Percentiles rank a stretch among this genome's conserved stretches.
Evolutionary conservation across 2,113 vertebrate species (phyloP).

Genomic region (Oreochromis tanganicae): DNA sequence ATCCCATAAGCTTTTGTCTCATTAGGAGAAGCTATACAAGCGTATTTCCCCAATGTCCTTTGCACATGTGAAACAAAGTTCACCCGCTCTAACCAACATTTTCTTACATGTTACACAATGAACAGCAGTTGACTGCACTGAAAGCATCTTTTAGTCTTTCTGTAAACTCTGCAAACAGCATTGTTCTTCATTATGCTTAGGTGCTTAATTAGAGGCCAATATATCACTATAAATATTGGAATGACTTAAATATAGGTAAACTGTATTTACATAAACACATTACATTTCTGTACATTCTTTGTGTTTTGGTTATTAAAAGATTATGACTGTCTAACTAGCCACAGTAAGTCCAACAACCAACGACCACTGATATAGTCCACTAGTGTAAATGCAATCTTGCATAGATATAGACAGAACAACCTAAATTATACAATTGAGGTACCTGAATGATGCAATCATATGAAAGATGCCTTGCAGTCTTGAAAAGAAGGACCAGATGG

Average conservation of each 20-base stretch:
- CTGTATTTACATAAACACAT: background rate
- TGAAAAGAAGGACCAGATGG: background rate
- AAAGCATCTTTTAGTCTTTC: background rate
- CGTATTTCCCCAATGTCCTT: conserved; percentile 31
- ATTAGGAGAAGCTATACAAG: conserved; percentile 7
- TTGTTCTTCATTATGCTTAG: background rate
- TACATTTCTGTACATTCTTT: background rate
- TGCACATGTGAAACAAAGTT: conserved; percentile 20
- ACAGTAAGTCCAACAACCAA: background rate
- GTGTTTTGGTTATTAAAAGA: background rate
- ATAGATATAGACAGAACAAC: background rate
- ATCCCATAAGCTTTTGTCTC: conserved; percentile 38
- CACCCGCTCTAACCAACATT: background rate
- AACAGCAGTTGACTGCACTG: conserved; percentile 6
- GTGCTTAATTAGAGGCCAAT: background rate
- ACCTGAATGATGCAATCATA: rapidly evolving
- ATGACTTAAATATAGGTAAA: background rate
- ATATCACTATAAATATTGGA: background rate
- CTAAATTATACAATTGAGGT: background rate
- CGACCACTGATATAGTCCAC: background rate
- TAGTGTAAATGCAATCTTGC: background rate
- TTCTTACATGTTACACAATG: background rate
- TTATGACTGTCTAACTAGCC: background rate
- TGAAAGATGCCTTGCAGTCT: background rate
- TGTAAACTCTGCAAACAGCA: background rate